Conservation (phyloP, 2,113 vertebrate species). For the Pachypanchax playfairii region DNA sequence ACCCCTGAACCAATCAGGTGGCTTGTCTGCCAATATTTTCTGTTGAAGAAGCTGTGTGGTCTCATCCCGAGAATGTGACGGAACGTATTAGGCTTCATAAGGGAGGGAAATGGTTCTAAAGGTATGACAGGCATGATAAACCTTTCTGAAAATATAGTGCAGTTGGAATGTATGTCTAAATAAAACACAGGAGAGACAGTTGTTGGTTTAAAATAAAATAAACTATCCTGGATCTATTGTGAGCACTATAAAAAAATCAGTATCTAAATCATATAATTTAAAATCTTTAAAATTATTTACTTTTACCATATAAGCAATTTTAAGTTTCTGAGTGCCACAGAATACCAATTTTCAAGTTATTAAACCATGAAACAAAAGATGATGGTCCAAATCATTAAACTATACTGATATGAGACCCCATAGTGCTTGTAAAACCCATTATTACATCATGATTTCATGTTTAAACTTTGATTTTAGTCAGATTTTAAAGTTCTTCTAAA, state of each 20-base stretch:
- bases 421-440: too few relatives aligned
- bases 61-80: conserved; percentile 44
- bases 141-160: conserved; percentile 65
- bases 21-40: conserved; percentile 25
- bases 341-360: too few relatives aligned
- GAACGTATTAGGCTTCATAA: conserved; percentile 62
- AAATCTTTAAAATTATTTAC: too few relatives aligned
- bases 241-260: too few relatives aligned
- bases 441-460: too few relatives aligned
- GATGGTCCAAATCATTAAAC: too few relatives aligned
- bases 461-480: background rate
- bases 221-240: conserved; percentile 24
- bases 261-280: too few relatives aligned
- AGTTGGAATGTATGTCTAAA: conserved; percentile 67
- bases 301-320: too few relatives aligned
- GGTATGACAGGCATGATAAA: conserved; percentile 73
- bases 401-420: too few relatives aligned
- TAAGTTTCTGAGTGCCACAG: too few relatives aligned
- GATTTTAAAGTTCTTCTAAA: conserved; percentile 4
- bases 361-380: too few relatives aligned
- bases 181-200: conserved; percentile 72
- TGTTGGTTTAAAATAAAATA: conserved; percentile 75
- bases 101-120: conserved; percentile 67
- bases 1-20: conserved; percentile 26
- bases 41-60: conserved; percentile 54